Evolutionary conservation across 2,113 vertebrate genomes (phyloP).

Genomic region (Hippocampus guttulatus): DNA sequence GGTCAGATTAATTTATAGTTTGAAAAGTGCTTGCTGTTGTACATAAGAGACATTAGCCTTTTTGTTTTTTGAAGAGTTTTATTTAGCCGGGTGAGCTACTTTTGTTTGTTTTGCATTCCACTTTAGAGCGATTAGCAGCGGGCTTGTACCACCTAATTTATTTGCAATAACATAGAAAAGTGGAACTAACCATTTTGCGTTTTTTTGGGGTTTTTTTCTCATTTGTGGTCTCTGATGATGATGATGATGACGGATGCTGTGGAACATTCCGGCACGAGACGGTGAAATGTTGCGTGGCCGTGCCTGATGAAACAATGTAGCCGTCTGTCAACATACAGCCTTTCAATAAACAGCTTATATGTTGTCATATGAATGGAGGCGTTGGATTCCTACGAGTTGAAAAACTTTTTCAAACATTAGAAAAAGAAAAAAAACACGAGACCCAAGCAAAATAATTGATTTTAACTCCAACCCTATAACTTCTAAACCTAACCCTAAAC

Average conservation of each 20-base stretch:
- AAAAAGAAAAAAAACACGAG: no score
- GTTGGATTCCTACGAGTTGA: background rate
- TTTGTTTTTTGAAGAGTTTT: conserved; percentile 57
- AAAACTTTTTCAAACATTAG: background rate
- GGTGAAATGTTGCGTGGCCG: conserved; percentile 27
- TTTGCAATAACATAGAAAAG: conserved; percentile 70
- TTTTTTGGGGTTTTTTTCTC: conserved; percentile 49
- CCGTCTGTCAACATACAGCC: conserved; percentile 74
- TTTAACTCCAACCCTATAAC: no score
- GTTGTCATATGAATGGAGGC: conserved; percentile 21
- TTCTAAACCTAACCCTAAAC: no score
- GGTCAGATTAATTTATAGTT: conserved; percentile 63
- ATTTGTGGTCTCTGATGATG: conserved; percentile 65
- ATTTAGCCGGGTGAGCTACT: conserved; percentile 61
- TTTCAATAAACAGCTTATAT: conserved; percentile 76
- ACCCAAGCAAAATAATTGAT: no score
- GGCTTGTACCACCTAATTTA: conserved; percentile 69
- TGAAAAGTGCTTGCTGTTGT: conserved; percentile 47
- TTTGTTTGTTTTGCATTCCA: conserved; percentile 69
- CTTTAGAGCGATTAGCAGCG: conserved; percentile 19
- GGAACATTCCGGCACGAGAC: conserved; percentile 64
- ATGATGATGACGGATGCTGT: conserved; percentile 59
- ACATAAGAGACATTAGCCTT: conserved; percentile 41
- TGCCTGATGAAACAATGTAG: conserved; percentile 70
- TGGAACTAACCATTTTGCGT: conserved; percentile 76